These are phyloP conservation scores for Ophioninae sp. DNA, from an alignment of 2,888 invertebrate species.

Conservation along the genomic window DNA sequence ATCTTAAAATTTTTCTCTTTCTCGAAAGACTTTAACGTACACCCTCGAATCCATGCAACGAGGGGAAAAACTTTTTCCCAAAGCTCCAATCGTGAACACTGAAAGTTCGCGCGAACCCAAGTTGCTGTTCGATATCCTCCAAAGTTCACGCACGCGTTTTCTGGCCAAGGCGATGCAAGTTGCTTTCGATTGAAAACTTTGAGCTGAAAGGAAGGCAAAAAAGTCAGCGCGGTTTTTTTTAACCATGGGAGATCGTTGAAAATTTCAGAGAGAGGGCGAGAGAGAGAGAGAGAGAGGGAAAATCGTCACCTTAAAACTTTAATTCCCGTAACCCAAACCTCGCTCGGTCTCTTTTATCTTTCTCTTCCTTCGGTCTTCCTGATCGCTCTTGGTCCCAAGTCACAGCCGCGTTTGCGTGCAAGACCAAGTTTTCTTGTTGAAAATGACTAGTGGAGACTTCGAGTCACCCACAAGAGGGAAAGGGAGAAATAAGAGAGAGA, in stretches of 20 bases:
- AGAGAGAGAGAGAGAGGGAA: slow-evolving; percentile 49
- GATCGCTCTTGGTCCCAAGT: slow-evolving; percentile 40
- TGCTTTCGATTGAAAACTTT: slow-evolving; percentile 50
- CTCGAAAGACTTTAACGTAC: slow-evolving; percentile 33
- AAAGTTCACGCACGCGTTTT: slow-evolving; percentile 38
- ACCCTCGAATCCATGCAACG: slow-evolving; percentile 5
- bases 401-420: slow-evolving; percentile 44
- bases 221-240: neutral
- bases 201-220: slow-evolving; percentile 19
- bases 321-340: slow-evolving; percentile 48
- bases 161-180: slow-evolving; percentile 29
- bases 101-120: slow-evolving; percentile 28
- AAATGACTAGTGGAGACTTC: slow-evolving; percentile 28
- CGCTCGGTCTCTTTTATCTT: slow-evolving; percentile 22
- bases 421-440: slow-evolving; percentile 44
- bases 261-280: too few relatives aligned
- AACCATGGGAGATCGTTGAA: slow-evolving; percentile 1
- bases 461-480: slow-evolving; percentile 12
- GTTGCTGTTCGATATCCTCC: slow-evolving; percentile 34
- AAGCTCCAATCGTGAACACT: slow-evolving; percentile 27
- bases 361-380: neutral
- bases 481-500: slow-evolving; percentile 64
- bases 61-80: slow-evolving; percentile 21
- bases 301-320: slow-evolving; percentile 61
- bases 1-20: slow-evolving; percentile 26